Percentiles rank a stretch among this genome's conserved stretches.
phyloP scores from a whole-genome alignment of 1,140 invertebrate genomes.

The Stenopsyche tienmushanensis region DNA sequence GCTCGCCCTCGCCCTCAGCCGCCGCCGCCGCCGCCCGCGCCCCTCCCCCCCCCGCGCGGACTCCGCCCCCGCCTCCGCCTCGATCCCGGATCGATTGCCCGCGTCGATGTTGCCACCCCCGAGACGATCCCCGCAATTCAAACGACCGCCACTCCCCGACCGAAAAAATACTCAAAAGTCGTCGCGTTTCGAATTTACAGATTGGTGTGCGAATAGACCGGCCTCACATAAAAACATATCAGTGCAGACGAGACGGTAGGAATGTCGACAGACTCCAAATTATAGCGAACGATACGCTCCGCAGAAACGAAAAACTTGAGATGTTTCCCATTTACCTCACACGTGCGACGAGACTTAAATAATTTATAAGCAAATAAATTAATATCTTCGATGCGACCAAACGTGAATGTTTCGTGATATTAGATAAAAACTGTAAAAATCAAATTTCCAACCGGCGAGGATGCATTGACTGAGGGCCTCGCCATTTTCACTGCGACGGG shows the following conservation, averaged over 20 bases:
- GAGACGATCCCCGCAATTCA: neutral
- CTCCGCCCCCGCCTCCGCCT: no score
- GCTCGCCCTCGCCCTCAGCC: no score
- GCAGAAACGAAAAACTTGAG: neutral
- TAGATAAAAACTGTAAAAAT: constrained; percentile 15
- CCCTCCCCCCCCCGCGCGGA: no score
- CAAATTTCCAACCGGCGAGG: neutral
- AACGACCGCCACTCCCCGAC: no score
- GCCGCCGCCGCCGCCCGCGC: no score
- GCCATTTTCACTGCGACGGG: constrained; percentile 2
- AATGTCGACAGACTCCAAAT: neutral
- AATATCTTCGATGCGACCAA: constrained; percentile 10
- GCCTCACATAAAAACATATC: neutral
- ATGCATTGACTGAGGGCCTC: constrained; percentile 15
- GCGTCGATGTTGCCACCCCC: no score
- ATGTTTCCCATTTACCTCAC: neutral
- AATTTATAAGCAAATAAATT: neutral
- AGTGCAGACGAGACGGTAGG: neutral
- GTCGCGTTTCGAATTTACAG: no score
- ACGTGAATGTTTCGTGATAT: constrained; percentile 19
- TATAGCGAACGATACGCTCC: neutral
- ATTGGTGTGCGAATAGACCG: no score
- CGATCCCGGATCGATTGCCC: no score
- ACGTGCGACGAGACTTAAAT: neutral
- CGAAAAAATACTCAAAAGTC: no score